Evolutionary conservation across 2,113 vertebrate genomes (phyloP).

Genomic region (Rattus norvegicus): DNA sequence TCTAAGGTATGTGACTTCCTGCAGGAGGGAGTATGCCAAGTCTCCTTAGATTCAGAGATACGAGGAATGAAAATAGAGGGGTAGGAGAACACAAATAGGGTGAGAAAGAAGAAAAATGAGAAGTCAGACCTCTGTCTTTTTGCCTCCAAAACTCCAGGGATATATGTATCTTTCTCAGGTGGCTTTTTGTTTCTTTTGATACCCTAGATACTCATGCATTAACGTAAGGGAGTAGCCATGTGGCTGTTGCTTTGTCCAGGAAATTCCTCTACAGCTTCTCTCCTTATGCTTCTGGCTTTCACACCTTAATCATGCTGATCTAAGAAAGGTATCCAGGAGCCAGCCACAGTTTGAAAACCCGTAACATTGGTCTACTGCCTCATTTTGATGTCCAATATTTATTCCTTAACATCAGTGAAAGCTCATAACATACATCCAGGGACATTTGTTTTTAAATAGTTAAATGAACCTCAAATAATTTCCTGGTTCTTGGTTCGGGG

Average conservation of each 20-base stretch:
- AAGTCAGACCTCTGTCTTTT: not conserved
- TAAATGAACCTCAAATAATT: constrained; percentile 18
- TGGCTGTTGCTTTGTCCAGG: not conserved
- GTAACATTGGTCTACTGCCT: not conserved
- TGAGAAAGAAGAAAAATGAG: not conserved
- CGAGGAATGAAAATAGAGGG: too few species aligned
- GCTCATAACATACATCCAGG: not conserved
- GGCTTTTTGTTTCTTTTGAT: not conserved
- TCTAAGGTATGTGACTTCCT: not conserved
- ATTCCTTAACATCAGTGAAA: not conserved
- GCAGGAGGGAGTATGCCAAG: not conserved
- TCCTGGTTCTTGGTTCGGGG: not conserved
- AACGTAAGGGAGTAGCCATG: not conserved
- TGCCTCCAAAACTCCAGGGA: not conserved
- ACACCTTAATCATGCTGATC: not conserved
- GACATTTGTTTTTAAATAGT: constrained; percentile 12
- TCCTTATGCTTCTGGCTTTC: not conserved
- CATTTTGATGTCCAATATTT: constrained; percentile 17
- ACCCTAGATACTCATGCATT: not conserved
- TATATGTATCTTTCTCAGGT: not conserved
- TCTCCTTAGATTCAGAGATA: not conserved
- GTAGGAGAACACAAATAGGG: not conserved
- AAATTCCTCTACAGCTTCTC: not conserved
- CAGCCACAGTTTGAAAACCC: constrained; percentile 36
- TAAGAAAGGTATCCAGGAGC: not conserved